Conservation (phyloP, 2,888 invertebrate species). For the Eucriotettix oculatus region DNA sequence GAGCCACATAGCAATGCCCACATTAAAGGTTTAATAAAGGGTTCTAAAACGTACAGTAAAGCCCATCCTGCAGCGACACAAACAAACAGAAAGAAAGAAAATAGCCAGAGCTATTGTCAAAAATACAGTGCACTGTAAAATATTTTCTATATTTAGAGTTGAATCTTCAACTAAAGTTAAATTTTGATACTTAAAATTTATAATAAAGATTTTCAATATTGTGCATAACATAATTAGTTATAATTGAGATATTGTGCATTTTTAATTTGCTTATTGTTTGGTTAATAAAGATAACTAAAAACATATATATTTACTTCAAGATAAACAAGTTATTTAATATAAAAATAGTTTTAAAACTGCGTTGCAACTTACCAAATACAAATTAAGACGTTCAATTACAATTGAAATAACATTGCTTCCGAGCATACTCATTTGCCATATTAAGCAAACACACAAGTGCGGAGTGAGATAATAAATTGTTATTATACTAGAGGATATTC, state of each 20-base stretch:
- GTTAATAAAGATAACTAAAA: too few relatives aligned
- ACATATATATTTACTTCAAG: too few relatives aligned
- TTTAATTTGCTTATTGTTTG: too few relatives aligned
- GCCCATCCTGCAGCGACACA: constrained; percentile 56
- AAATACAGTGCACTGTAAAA: too few relatives aligned
- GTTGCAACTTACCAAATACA: constrained; percentile 24
- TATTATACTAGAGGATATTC: constrained; percentile 32
- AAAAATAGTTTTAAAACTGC: too few relatives aligned
- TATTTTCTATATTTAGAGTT: too few relatives aligned
- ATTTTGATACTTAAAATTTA: too few relatives aligned
- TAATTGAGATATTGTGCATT: too few relatives aligned
- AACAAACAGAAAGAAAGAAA: constrained; percentile 49
- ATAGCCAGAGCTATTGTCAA: constrained; percentile 74
- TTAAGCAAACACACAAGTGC: constrained; percentile 36
- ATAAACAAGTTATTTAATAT: too few relatives aligned
- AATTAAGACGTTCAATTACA: constrained; percentile 22
- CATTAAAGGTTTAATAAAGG: constrained; percentile 82
- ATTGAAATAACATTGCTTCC: constrained; percentile 20
- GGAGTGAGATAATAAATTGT: constrained; percentile 59
- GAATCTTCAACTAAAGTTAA: too few relatives aligned
- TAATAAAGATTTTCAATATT: too few relatives aligned
- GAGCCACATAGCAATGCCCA: constrained; percentile 97
- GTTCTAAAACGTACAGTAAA: constrained; percentile 70
- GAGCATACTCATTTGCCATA: constrained; percentile 30
- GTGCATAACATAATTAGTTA: too few relatives aligned